These are phyloP conservation scores for Acronicta aceris DNA, from an alignment of 2,888 invertebrate genomes.

Conservation along the genomic window DNA sequence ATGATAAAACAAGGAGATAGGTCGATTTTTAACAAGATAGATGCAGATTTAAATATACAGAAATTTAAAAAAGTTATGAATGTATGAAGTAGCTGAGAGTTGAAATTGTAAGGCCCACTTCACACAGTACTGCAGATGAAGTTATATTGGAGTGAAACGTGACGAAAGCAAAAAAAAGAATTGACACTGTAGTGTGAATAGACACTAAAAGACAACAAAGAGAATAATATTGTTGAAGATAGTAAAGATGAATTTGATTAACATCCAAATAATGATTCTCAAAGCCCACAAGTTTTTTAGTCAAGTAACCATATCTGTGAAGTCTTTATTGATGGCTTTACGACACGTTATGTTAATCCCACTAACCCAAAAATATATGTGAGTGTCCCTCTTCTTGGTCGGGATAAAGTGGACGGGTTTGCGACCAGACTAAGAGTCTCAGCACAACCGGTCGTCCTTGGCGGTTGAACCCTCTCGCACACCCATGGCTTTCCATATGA, in stretches of 20 bases:
- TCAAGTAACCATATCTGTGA: neutral
- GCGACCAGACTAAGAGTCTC: constrained; percentile 64
- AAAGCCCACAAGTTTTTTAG: neutral
- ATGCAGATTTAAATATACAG: too few species aligned
- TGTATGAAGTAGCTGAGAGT: neutral
- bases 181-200: constrained; percentile 45
- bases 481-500: constrained; percentile 62
- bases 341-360: constrained; percentile 7
- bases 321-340: constrained; percentile 19
- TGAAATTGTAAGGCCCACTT: constrained; percentile 32
- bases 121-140: constrained; percentile 42
- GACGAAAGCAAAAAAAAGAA: constrained; percentile 14
- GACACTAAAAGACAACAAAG: constrained; percentile 44
- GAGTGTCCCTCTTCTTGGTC: constrained; percentile 33
- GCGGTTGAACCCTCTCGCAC: constrained; percentile 65
- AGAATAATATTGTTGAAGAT: constrained; percentile 8
- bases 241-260: constrained; percentile 33
- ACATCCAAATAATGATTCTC: constrained; percentile 17
- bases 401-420: constrained; percentile 37
- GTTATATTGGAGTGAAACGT: constrained; percentile 18
- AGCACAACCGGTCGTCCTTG: constrained; percentile 70
- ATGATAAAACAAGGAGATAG: too few species aligned
- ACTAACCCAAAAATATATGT: constrained; percentile 17
- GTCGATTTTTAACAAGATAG: too few species aligned
- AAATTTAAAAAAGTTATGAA: too few species aligned